phyloP scores from a whole-genome alignment of 2,113 vertebrate species.

The Dromiciops gliroides region DNA sequence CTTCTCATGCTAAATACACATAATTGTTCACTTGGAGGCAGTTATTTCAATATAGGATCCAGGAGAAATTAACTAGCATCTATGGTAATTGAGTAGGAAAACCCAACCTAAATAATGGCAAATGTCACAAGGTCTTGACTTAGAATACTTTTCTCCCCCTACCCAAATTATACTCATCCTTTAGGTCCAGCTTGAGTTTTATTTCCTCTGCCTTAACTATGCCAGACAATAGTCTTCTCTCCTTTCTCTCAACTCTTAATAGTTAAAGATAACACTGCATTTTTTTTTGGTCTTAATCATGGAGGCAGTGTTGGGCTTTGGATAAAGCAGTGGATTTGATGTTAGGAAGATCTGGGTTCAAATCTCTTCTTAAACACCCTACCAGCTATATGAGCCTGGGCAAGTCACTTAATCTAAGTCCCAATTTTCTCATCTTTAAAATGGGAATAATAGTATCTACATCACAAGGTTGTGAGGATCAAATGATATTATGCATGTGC shows the following conservation, averaged over 20 bases:
- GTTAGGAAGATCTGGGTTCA: neutral
- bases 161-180: neutral
- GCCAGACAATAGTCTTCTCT: neutral
- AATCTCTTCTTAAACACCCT: neutral
- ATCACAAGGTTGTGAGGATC: neutral
- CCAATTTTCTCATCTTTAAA: neutral
- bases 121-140: neutral
- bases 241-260: neutral
- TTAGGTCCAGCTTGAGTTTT: neutral
- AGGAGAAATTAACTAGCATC: neutral
- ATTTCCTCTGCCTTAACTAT: neutral
- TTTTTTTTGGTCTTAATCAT: neutral
- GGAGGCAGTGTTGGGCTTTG: neutral
- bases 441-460: neutral
- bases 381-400: neutral
- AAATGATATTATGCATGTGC: neutral
- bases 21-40: neutral
- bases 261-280: neutral
- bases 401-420: neutral
- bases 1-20: neutral
- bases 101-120: neutral
- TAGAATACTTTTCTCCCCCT: neutral
- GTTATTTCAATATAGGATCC: neutral
- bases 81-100: neutral
- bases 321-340: neutral